A percentile compares a stretch with the other conserved stretches of the same genome.
phyloP scores from a whole-genome alignment of 1,140 invertebrate genomes.

The Drosophila paulistorum region DNA sequence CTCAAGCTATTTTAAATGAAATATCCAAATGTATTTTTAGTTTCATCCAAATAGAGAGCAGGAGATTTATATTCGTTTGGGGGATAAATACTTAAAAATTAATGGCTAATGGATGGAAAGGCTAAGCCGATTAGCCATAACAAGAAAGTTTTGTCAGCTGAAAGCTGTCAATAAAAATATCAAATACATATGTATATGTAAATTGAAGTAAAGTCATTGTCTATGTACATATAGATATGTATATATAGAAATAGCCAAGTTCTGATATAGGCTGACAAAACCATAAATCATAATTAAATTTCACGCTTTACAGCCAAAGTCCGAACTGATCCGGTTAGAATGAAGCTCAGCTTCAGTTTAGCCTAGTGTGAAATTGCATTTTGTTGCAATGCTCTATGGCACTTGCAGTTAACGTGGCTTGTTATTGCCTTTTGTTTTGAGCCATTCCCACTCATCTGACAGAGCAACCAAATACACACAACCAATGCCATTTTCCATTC shows the following conservation, averaged over 20 bases:
- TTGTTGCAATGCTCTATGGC: slow-evolving; percentile 49
- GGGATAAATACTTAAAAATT: slow-evolving; percentile 36
- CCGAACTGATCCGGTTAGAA: slow-evolving; percentile 7
- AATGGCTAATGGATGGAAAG: slow-evolving; percentile 33
- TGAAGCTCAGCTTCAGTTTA: slow-evolving; percentile 33
- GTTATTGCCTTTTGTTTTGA: slow-evolving; percentile 18
- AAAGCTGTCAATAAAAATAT: slow-evolving; percentile 58
- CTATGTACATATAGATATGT: slow-evolving; percentile 4
- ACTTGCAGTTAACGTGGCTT: slow-evolving; percentile 23
- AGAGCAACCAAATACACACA: background rate
- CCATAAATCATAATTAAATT: slow-evolving; percentile 75
- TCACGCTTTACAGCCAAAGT: slow-evolving; percentile 33
- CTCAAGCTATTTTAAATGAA: background rate
- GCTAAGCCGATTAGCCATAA: slow-evolving; percentile 33
- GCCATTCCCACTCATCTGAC: slow-evolving; percentile 1
- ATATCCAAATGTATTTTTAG: slow-evolving; percentile 28
- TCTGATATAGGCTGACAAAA: slow-evolving; percentile 19
- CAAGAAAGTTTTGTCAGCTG: slow-evolving; percentile 43
- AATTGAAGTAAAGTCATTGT: background rate
- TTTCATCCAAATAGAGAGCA: background rate
- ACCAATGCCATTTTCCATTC: slow-evolving; percentile 3
- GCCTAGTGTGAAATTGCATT: slow-evolving; percentile 74
- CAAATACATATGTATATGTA: background rate
- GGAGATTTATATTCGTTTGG: slow-evolving; percentile 37
- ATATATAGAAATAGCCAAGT: background rate